These are phyloP conservation scores for Dreissena polymorpha DNA, from an alignment of 1,140 invertebrate genomes.

Conservation along the genomic window DNA sequence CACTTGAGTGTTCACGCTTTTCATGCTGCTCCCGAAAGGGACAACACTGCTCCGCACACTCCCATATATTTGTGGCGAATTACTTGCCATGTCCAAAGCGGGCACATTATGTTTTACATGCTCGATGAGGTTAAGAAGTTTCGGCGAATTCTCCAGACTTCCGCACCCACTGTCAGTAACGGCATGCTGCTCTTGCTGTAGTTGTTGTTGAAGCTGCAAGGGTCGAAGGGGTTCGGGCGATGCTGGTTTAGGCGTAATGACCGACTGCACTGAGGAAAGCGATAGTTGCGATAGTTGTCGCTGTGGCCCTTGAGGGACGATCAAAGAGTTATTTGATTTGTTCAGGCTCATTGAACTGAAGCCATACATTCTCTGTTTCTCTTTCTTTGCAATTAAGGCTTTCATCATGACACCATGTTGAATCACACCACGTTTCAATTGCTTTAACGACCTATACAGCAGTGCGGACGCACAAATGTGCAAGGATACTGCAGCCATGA, in stretches of 20 bases:
- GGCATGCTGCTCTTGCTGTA: background rate
- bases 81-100: slow-evolving; percentile 11
- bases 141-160: slow-evolving; percentile 49
- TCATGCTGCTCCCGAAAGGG: slow-evolving; percentile 26
- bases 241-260: background rate
- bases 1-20: slow-evolving; percentile 2
- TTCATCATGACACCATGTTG: slow-evolving; percentile 74
- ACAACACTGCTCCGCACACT: slow-evolving; percentile 1
- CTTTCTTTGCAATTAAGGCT: slow-evolving; percentile 77
- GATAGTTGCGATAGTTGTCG: too few species aligned
- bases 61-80: background rate
- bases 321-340: slow-evolving; percentile 70
- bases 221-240: slow-evolving; percentile 13
- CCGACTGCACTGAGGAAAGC: too few species aligned
- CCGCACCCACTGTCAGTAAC: slow-evolving; percentile 63
- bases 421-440: slow-evolving; percentile 59
- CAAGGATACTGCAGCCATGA: slow-evolving; percentile 90
- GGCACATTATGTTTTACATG: slow-evolving; percentile 28
- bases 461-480: slow-evolving; percentile 89
- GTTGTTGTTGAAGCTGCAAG: slow-evolving; percentile 2
- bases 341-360: slow-evolving; percentile 72
- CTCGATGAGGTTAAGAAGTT: slow-evolving; percentile 23
- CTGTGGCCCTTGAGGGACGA: slow-evolving; percentile 60
- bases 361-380: slow-evolving; percentile 76
- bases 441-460: slow-evolving; percentile 89